These are phyloP conservation scores for Synergus gifuensis DNA, from an alignment of 2,888 invertebrate species.

Conservation along the genomic window DNA sequence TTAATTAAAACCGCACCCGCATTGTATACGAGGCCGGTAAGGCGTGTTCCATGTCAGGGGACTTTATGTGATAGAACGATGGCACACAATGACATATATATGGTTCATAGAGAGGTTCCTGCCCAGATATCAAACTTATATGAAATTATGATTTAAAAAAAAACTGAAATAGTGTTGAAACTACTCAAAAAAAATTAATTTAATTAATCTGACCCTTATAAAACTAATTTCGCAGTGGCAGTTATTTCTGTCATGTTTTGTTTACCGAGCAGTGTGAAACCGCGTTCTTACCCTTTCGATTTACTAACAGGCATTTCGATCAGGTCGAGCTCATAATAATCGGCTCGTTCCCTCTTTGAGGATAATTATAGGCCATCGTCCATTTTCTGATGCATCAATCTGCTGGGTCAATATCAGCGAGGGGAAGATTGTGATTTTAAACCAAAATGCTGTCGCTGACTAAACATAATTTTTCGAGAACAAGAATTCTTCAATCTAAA, in stretches of 20 bases:
- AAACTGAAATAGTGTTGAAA: not conserved
- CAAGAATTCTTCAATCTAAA: not conserved
- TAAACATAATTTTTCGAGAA: not conserved
- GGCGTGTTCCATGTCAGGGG: slow-evolving; percentile 44
- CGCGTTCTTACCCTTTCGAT: not conserved
- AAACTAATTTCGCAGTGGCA: not conserved
- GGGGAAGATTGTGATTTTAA: slow-evolving; percentile 3
- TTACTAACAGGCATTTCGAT: not conserved
- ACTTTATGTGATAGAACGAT: slow-evolving; percentile 42
- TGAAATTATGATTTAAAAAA: not conserved
- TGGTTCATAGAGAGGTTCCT: not conserved
- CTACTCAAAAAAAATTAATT: not conserved
- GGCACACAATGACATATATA: slow-evolving; percentile 44
- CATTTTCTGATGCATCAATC: slow-evolving; percentile 2
- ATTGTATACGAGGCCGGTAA: slow-evolving; percentile 30
- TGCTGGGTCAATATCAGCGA: not conserved
- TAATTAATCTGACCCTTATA: not conserved
- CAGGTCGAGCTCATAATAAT: not conserved
- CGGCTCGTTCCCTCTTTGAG: not conserved
- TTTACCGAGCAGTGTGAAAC: not conserved
- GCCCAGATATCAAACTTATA: not conserved
- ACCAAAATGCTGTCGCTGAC: not conserved
- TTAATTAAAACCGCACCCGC: slow-evolving; percentile 51
- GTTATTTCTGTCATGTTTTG: not conserved
- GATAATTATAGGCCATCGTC: slow-evolving; percentile 11